Percentiles rank a stretch among this genome's conserved stretches.
Evolutionary conservation across 2,797 vertebrate species (phyloP).

Genomic region (Chiroxiphia lanceolata): DNA sequence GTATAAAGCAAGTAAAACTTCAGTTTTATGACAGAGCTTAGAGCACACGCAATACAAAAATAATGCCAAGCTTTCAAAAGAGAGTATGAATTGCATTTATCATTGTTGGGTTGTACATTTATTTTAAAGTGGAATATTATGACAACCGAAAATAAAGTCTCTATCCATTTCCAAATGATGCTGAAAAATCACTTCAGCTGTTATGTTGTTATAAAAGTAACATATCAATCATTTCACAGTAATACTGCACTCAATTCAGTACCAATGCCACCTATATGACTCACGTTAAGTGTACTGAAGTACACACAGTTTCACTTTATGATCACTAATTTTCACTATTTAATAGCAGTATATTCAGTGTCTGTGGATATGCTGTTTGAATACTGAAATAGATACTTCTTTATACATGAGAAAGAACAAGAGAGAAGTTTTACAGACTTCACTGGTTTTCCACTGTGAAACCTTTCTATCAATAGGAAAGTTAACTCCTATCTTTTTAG

Average conservation of each 20-base stretch:
- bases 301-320: background rate
- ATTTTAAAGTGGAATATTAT: constrained; percentile 35
- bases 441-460: background rate
- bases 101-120: background rate
- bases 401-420: background rate
- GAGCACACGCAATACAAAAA: background rate
- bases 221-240: constrained; percentile 31
- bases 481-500: too few species aligned
- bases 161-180: constrained; percentile 19
- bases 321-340: constrained; percentile 4
- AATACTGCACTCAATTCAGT: background rate
- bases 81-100: background rate
- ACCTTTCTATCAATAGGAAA: background rate
- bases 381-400: background rate
- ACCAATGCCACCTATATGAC: background rate
- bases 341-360: background rate
- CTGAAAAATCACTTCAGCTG: constrained; percentile 33
- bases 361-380: background rate
- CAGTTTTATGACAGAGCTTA: background rate
- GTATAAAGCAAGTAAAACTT: background rate
- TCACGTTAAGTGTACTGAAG: background rate
- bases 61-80: background rate
- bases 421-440: background rate
- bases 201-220: constrained; percentile 28
- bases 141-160: constrained; percentile 44